Conservation (phyloP, 2,797 vertebrate genomes). For the Scolopax rusticola region DNA sequence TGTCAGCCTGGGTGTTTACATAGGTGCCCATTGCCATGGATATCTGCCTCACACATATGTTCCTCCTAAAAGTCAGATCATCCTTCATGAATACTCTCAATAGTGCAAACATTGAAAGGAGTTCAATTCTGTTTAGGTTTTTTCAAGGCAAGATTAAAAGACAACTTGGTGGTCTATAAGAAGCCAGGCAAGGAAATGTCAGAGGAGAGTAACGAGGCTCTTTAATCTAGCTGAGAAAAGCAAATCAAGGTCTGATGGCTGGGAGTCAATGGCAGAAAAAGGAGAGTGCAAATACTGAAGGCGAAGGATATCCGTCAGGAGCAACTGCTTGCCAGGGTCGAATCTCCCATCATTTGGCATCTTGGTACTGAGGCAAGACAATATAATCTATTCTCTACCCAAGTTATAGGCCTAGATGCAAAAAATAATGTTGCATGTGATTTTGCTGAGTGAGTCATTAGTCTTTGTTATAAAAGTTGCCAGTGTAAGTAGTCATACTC, state of each 20-base stretch:
- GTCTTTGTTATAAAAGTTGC: neutral
- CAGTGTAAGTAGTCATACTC: neutral
- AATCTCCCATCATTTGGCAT: neutral
- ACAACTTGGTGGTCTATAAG: conserved; percentile 41
- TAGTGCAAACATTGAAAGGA: neutral
- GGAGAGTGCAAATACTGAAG: neutral
- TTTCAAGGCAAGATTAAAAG: conserved; percentile 50
- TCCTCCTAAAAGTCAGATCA: conserved; percentile 51
- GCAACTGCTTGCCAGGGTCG: neutral
- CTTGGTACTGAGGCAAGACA: neutral
- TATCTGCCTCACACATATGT: conserved; percentile 34
- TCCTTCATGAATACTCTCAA: conserved; percentile 45
- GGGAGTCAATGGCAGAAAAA: neutral
- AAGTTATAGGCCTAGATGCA: neutral
- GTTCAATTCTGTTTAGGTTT: conserved; percentile 4
- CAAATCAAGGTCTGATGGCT: neutral
- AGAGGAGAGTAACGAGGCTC: neutral
- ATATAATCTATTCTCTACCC: neutral
- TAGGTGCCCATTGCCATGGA: conserved; percentile 47
- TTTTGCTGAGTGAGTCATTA: neutral
- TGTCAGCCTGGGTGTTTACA: conserved; percentile 34
- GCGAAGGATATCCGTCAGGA: neutral
- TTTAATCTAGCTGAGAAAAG: conserved; percentile 59
- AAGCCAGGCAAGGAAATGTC: conserved; percentile 10
- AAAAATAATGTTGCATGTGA: neutral